Base-by-base conservation (phyloP, 2,797 vertebrate genomes). In the Naso thynnoides region DNA sequence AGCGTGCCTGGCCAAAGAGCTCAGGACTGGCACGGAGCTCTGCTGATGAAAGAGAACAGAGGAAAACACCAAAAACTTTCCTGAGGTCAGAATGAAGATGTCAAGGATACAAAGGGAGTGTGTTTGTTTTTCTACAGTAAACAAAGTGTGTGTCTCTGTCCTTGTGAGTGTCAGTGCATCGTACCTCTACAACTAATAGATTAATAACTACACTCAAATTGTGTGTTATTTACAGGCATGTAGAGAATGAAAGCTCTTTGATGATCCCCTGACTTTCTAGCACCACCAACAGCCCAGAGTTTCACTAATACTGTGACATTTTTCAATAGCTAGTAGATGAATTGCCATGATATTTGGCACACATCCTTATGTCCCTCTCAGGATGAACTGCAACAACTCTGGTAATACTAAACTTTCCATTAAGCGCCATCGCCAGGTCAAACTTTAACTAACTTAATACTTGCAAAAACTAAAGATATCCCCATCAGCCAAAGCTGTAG, bases 21-120 rank as follows among this genome's bases (percentile, higher is more conserved):
- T 84, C 65, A 61, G 87, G 88, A 88, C 88, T 89, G 89, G 89
- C 86, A 85, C 84, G 62, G 82, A 70, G 86, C 89, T 90, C 84
- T 90, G 92, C 86, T 93, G 90, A 93, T 90, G 80, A 88, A 82
- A 86, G 87, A 86, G 83, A 89, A 88, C 15, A 5, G 72, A 80
- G 82, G 83, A 88, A 88, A 86, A 80, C 81, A 86, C 87, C 64
- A 14, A 89, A 93, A 92, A 94, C 92, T 95, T 93, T 91, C 79
- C 89, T 77, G 88, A 94, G 92, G 93, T 93, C 91, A 94, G 70
- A 89, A 83, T 61, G 78, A 88, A 93, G 82, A 87, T 49, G 69
- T 75, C 78, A 91, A 86, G 85, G 86, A 81, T 85, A 29, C 44
- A 54, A 23, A 8, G 48, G 23, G 39, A 79, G 13, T 52, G 29